Percentiles rank a stretch among this genome's conserved stretches.
Conservation (phyloP, 2,797 vertebrate species). For the Thamnophis elegans region DNA sequence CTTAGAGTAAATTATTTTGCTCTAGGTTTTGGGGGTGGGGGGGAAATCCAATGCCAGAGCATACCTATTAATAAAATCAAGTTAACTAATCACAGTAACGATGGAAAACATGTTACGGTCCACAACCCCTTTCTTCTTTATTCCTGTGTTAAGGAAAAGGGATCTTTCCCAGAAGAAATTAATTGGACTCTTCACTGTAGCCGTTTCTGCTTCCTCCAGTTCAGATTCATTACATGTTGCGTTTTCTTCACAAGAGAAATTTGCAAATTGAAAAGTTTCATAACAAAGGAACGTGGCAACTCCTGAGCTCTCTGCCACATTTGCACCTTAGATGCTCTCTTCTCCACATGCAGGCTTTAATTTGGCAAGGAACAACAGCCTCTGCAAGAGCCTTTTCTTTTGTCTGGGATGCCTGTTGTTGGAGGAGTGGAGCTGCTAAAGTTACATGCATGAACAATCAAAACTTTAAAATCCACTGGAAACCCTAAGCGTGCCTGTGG, state of each 20-base stretch:
- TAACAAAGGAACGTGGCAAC: neutral
- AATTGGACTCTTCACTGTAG: neutral
- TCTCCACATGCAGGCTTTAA: slow-evolving; percentile 1
- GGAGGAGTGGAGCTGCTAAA: accelerated
- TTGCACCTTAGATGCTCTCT: neutral
- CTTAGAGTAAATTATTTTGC: neutral
- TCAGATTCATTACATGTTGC: neutral
- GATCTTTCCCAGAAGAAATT: neutral
- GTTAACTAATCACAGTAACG: neutral
- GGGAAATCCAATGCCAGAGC: neutral
- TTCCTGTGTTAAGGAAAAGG: neutral
- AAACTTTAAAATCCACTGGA: neutral
- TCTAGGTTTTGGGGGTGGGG: neutral
- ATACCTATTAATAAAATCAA: neutral
- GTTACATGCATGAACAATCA: neutral
- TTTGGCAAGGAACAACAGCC: neutral
- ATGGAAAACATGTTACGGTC: neutral
- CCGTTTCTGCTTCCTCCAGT: neutral
- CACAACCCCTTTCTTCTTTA: neutral
- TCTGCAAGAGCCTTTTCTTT: accelerated
- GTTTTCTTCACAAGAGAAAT: neutral
- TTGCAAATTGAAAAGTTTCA: neutral
- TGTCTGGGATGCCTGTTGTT: accelerated
- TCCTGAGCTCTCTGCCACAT: neutral
- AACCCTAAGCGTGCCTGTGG: neutral